Percentiles rank a stretch among this genome's conserved stretches.
These are phyloP conservation scores for Pogonocichla stellata DNA, from an alignment of 2,113 vertebrate genomes.

Conservation along the genomic window DNA sequence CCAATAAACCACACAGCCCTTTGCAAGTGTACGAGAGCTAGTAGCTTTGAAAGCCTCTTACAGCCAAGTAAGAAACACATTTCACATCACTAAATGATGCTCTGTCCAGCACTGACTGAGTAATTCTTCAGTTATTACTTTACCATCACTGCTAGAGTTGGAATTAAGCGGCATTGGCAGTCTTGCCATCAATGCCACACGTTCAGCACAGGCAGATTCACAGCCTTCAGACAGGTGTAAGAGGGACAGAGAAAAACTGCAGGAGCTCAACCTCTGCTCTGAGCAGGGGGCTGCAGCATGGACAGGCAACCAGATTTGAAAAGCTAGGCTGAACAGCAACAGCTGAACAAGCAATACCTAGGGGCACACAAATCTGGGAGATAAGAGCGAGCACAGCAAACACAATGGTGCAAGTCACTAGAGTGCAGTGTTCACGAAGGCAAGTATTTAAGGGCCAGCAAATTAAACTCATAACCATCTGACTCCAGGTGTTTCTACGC, in stretches of 20 bases:
- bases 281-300: neutral
- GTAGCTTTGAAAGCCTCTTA: neutral
- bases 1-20: neutral
- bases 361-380: conserved; percentile 12
- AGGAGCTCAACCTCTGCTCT: neutral
- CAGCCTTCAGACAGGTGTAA: neutral
- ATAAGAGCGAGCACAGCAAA: conserved; percentile 16
- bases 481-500: neutral
- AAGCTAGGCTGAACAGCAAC: conserved; percentile 16
- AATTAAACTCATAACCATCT: neutral
- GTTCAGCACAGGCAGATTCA: neutral
- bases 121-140: neutral
- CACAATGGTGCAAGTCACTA: conserved; percentile 32
- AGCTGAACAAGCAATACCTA: conserved; percentile 44
- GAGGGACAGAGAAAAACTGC: neutral
- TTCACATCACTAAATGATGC: neutral
- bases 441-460: neutral
- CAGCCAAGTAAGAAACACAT: neutral
- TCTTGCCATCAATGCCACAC: neutral
- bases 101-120: neutral
- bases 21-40: neutral
- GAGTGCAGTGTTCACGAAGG: conserved; percentile 3
- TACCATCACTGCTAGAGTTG: neutral
- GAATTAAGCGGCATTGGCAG: neutral
- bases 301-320: neutral